phyloP scores from a whole-genome alignment of 2,888 invertebrate species.

The Andrena bicolor region DNA sequence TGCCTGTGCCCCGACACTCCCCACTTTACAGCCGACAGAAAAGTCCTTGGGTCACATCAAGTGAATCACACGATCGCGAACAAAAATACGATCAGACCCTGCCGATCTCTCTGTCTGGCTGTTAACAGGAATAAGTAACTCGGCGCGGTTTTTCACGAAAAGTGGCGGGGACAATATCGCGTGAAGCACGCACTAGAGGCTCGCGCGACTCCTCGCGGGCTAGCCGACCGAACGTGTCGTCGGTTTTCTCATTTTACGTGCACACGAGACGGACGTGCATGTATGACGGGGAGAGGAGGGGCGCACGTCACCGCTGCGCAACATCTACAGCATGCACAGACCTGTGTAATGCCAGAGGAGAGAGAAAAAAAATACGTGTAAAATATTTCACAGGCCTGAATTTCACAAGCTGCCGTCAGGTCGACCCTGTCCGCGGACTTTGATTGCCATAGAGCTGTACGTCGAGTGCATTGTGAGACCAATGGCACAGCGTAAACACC shows the following conservation, averaged over 20 bases:
- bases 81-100: constrained; percentile 76
- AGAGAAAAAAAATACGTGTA: constrained; percentile 47
- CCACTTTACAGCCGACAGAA: too few relatives aligned
- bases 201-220: constrained; percentile 50
- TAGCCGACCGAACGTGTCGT: constrained; percentile 46
- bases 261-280: constrained; percentile 4
- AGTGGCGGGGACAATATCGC: constrained; percentile 74
- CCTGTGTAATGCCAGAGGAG: constrained; percentile 31
- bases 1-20: too few relatives aligned
- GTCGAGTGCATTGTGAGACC: constrained; percentile 54
- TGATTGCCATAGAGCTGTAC: constrained; percentile 65
- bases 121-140: constrained; percentile 82
- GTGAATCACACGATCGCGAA: constrained; percentile 81
- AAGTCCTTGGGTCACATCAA: constrained; percentile 50
- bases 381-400: constrained; percentile 70
- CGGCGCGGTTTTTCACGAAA: constrained; percentile 74
- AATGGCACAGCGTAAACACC: constrained; percentile 60
- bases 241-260: constrained; percentile 49
- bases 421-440: constrained; percentile 53
- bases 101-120: constrained; percentile 76
- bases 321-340: constrained; percentile 41
- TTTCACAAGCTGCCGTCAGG: constrained; percentile 53
- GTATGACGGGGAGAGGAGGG: not conserved
- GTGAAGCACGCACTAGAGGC: constrained; percentile 80
- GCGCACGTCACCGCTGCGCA: constrained; percentile 40